Percentiles rank a stretch among this genome's conserved stretches.
These are phyloP conservation scores for Chiroxiphia lanceolata DNA, from an alignment of 2,797 vertebrate species.

Conservation along the genomic window DNA sequence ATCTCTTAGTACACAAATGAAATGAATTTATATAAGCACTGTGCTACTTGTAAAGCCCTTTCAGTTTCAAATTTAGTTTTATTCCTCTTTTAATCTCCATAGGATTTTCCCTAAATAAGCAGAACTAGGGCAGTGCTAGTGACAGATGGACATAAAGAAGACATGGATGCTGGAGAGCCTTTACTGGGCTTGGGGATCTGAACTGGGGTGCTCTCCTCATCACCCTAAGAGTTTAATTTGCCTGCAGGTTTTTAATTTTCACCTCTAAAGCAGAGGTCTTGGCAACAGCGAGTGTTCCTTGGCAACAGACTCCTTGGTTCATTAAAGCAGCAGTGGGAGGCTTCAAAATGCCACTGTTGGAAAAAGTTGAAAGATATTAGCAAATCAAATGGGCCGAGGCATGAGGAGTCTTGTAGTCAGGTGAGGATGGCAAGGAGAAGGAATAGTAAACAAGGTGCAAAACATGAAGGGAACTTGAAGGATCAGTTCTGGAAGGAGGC, in stretches of 20 bases:
- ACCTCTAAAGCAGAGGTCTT: constrained; percentile 51
- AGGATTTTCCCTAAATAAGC: constrained; percentile 51
- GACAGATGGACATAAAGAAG: constrained; percentile 25
- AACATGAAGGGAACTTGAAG: not conserved
- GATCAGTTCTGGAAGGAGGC: not conserved
- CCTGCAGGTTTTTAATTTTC: constrained; percentile 49
- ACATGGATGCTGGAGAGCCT: not conserved
- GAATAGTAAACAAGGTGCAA: constrained; percentile 34
- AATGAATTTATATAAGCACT: not conserved
- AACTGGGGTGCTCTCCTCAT: not conserved
- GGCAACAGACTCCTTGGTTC: constrained; percentile 67
- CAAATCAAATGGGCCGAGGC: constrained; percentile 49
- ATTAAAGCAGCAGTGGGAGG: constrained; percentile 71
- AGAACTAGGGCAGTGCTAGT: constrained; percentile 37
- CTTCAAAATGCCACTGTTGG: constrained; percentile 41
- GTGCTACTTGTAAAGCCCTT: constrained; percentile 30
- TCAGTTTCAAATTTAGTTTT: constrained; percentile 36
- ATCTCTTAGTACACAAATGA: not conserved
- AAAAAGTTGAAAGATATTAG: constrained; percentile 57
- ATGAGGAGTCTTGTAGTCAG: constrained; percentile 23
- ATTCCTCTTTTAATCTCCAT: constrained; percentile 38
- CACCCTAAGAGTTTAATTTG: constrained; percentile 19
- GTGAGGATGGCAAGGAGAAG: not conserved
- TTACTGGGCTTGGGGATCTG: not conserved
- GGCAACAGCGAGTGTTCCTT: constrained; percentile 66